phyloP scores from a whole-genome alignment of 2,797 vertebrate species.

The Lates japonicus region DNA sequence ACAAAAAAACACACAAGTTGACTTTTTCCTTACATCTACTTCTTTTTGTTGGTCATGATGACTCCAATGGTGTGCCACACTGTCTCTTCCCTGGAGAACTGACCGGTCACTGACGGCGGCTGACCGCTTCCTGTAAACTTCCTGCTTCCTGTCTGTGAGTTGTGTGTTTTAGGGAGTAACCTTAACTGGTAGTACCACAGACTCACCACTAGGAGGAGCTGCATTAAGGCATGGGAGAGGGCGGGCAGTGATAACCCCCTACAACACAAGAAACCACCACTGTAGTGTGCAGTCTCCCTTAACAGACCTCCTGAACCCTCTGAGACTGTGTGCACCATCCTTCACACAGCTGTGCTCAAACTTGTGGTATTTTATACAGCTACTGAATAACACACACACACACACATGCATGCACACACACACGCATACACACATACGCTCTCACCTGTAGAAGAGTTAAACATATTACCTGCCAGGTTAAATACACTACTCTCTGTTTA shows the following conservation, averaged over 20 bases:
- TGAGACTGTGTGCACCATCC: constrained; percentile 74
- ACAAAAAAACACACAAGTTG: constrained; percentile 73
- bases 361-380: constrained; percentile 75
- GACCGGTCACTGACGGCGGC: constrained; percentile 59
- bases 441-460: constrained; percentile 68
- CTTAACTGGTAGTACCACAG: constrained; percentile 79
- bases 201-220: constrained; percentile 78
- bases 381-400: constrained; percentile 73
- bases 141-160: constrained; percentile 73
- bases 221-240: constrained; percentile 58
- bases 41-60: constrained; percentile 77
- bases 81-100: constrained; percentile 76
- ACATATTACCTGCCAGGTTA: constrained; percentile 67
- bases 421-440: constrained; percentile 50
- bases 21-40: constrained; percentile 83
- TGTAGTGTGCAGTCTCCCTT: constrained; percentile 58
- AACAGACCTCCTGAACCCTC: constrained; percentile 69
- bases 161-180: constrained; percentile 78
- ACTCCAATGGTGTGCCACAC: constrained; percentile 77
- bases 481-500: constrained; percentile 70
- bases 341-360: constrained; percentile 68
- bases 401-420: constrained; percentile 33
- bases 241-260: constrained; percentile 52
- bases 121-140: constrained; percentile 74
- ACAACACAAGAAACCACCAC: constrained; percentile 61